A percentile compares a stretch with the other conserved stretches of the same genome.
Evolutionary conservation across 2,888 invertebrate species (phyloP).

Genomic region (Aspidiotus destructor): DNA sequence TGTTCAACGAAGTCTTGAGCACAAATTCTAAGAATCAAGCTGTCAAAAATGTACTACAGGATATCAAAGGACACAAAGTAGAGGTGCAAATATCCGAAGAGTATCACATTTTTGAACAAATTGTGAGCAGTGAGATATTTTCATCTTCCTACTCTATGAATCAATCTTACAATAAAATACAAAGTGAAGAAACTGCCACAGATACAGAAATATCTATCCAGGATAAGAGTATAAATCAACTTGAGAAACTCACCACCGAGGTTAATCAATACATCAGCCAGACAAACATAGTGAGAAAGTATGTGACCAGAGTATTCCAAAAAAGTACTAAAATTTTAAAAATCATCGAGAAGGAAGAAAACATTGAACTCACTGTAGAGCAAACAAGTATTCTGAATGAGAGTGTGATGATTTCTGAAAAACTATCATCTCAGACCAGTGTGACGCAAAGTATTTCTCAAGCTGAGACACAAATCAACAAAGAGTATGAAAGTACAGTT

Average conservation of each 20-base stretch:
- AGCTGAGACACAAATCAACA: neutral
- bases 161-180: neutral
- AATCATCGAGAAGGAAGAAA: neutral
- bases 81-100: neutral
- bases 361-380: neutral
- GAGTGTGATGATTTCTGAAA: too few species aligned
- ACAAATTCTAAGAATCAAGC: neutral
- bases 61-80: neutral
- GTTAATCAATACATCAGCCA: neutral
- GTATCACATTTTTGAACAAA: neutral
- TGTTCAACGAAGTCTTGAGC: neutral
- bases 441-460: neutral
- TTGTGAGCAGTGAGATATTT: neutral
- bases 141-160: neutral
- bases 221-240: neutral
- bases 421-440: too few species aligned
- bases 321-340: neutral
- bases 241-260: neutral
- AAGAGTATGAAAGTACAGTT: neutral
- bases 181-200: neutral
- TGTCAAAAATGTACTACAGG: neutral
- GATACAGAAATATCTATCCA: neutral
- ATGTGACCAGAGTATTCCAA: neutral
- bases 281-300: neutral
- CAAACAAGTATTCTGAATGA: neutral